phyloP scores from a whole-genome alignment of 2,888 invertebrate genomes.

The Silvanus unidentatus region DNA sequence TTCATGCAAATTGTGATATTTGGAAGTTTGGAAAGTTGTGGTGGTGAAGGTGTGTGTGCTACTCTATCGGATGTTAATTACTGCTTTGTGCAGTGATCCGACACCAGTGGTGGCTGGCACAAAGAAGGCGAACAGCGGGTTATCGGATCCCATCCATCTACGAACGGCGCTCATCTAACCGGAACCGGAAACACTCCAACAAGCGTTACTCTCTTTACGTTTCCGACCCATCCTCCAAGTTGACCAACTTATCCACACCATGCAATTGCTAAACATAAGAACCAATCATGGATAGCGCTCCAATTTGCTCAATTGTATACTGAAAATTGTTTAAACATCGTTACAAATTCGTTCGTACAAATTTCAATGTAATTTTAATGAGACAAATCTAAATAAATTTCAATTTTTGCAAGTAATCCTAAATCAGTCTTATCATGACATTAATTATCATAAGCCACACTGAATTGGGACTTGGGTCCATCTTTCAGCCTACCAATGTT shows the following conservation, averaged over 20 bases:
- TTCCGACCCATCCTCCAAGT: slow-evolving; percentile 37
- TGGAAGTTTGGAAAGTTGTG: too few relatives aligned
- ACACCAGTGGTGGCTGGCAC: slow-evolving; percentile 12
- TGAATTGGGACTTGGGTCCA: too few relatives aligned
- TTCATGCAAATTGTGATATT: too few relatives aligned
- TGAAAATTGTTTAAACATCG: too few relatives aligned
- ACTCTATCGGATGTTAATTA: slow-evolving; percentile 20
- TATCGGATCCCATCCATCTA: slow-evolving; percentile 39
- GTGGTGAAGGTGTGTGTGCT: slow-evolving; percentile 1
- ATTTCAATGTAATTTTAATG: too few relatives aligned
- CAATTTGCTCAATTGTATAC: too few relatives aligned
- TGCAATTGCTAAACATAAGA: slow-evolving; percentile 5
- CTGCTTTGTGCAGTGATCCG: slow-evolving; percentile 24
- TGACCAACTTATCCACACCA: slow-evolving; percentile 38
- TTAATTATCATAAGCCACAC: too few relatives aligned
- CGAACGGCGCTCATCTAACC: slow-evolving; percentile 38
- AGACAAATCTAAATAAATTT: too few relatives aligned
- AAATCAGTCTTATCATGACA: too few relatives aligned
- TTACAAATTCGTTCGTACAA: too few relatives aligned
- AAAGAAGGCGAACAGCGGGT: slow-evolving; percentile 21
- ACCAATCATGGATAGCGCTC: neutral
- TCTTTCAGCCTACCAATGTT: slow-evolving; percentile 25
- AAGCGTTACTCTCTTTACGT: slow-evolving; percentile 38
- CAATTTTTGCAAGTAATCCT: too few relatives aligned
- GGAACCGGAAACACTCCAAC: slow-evolving; percentile 42